Evolutionary conservation across 2,888 invertebrate genomes (phyloP).

Genomic region (Dorcus parallelipipedus): DNA sequence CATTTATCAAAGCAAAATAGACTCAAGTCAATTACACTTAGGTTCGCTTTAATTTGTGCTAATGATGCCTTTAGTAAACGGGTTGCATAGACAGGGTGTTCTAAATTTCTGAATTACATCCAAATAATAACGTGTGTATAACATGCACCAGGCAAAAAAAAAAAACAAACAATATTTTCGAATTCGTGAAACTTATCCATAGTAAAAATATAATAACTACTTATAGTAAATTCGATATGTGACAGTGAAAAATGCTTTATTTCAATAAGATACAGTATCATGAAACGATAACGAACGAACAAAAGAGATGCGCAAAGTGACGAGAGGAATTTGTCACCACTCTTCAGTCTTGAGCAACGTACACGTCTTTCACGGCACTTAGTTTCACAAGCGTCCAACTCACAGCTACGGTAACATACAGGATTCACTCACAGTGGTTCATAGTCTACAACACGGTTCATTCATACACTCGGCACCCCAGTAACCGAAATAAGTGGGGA

Average conservation of each 20-base stretch:
- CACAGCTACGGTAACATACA: conserved; percentile 33
- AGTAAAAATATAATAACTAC: conserved; percentile 25
- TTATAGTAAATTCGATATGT: conserved; percentile 32
- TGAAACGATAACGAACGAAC: conserved; percentile 21
- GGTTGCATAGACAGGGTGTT: too few species aligned
- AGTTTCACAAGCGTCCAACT: conserved; percentile 37
- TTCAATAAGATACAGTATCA: conserved; percentile 23
- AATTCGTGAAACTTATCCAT: conserved; percentile 23
- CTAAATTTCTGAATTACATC: too few species aligned
- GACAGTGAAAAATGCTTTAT: conserved; percentile 28
- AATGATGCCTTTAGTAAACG: too few species aligned
- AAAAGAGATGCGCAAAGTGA: conserved; percentile 30
- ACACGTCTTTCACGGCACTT: conserved; percentile 31
- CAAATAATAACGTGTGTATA: conserved; percentile 5
- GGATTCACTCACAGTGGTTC: conserved; percentile 33
- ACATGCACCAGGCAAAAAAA: conserved; percentile 9
- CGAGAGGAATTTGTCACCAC: conserved; percentile 35
- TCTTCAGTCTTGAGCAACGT: conserved; percentile 42
- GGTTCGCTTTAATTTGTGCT: too few species aligned
- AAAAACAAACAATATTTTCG: conserved; percentile 13
- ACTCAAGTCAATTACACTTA: background rate
- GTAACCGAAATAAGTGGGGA: conserved; percentile 36
- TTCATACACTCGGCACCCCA: conserved; percentile 43
- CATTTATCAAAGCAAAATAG: background rate
- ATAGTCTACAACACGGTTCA: conserved; percentile 23